Conservation (phyloP, 2,888 invertebrate genomes). For the Orthonevra nobilis region DNA sequence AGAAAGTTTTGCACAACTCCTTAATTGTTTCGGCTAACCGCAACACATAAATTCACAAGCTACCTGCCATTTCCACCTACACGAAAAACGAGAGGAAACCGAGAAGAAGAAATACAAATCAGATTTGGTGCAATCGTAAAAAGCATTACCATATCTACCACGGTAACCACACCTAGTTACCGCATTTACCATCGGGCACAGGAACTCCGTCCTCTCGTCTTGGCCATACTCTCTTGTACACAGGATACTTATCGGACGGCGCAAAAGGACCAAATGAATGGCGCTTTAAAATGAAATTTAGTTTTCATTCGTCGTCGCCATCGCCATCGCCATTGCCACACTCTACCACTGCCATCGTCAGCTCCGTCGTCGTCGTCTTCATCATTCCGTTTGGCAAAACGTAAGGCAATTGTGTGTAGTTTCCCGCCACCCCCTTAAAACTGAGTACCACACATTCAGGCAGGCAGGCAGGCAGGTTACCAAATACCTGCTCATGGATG, state of each 20-base stretch:
- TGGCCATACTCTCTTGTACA: slow-evolving; percentile 30
- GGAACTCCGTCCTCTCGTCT: slow-evolving; percentile 60
- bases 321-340: slow-evolving; percentile 14
- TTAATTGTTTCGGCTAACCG: slow-evolving; percentile 74
- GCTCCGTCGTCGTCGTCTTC: slow-evolving; percentile 5
- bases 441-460: slow-evolving; percentile 65
- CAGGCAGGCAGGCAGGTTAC: too few species aligned
- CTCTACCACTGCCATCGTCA: too few species aligned
- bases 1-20: slow-evolving; percentile 72
- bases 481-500: slow-evolving; percentile 66
- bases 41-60: slow-evolving; percentile 74
- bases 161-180: slow-evolving; percentile 69
- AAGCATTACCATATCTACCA: slow-evolving; percentile 70
- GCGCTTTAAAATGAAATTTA: slow-evolving; percentile 69
- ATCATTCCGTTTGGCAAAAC: slow-evolving; percentile 22
- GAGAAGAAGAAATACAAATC: slow-evolving; percentile 66
- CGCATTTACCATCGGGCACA: slow-evolving; percentile 65
- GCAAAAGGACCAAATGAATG: slow-evolving; percentile 67
- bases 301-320: slow-evolving; percentile 55
- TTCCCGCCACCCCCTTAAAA: slow-evolving; percentile 3
- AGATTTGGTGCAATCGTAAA: slow-evolving; percentile 70
- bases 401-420: slow-evolving; percentile 16
- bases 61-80: slow-evolving; percentile 36
- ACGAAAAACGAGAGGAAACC: slow-evolving; percentile 27
- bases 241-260: slow-evolving; percentile 49